Base-by-base conservation (phyloP, 2,113 vertebrate genomes). In the Camarhynchus parvulus region DNA sequence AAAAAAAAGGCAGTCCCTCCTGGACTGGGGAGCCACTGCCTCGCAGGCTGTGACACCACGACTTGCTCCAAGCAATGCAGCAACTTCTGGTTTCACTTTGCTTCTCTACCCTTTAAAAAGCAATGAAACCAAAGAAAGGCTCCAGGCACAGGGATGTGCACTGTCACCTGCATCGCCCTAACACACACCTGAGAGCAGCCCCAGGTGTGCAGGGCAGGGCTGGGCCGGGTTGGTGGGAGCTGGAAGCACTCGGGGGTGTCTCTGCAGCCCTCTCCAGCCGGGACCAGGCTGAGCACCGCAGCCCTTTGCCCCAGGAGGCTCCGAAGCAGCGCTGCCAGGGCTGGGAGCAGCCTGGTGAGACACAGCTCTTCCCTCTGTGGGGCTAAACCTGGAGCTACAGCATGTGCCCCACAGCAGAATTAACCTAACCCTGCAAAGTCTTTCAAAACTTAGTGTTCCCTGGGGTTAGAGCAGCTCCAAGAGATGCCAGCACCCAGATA, bases 11-110 rank as follows among this genome's bases (percentile, higher is more conserved):
- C 61, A 56, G 15, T 13, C 3, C 15, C 5, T 35, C 10, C 27
- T 0, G 1, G 10, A 19, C 31, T 50, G 44, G 12, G 21, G 39
- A 73, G 19, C 0, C 0, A n/a, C 6, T 6, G 20, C 18, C 47
- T 53, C 0, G 0, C 3, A 14, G 75, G 22, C 44, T 44, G 39
- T 1, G 3, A 25, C 28, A 49, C 31, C 17, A 4, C 2, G 17
- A 39, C 42, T 74, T 74, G 41, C 33, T 42, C 50, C 1, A 10
- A 25, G 39, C 59, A n/a, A 8, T 0, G 19, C 19, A 77, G 70
- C 15, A 37, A 8, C 11, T 21, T 24, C 3, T 37, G 2, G 13
- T 70, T 55, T 74, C 4, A 27, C 35, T 85, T 63, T 33, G 27
- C 18, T 63, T 4, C 64, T 81, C n/a, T 10, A 7, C 10, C n/a